Percentiles rank a stretch among this genome's conserved stretches.
Conservation (phyloP, 2,797 vertebrate species). For the Onychomys leucogaster region DNA sequence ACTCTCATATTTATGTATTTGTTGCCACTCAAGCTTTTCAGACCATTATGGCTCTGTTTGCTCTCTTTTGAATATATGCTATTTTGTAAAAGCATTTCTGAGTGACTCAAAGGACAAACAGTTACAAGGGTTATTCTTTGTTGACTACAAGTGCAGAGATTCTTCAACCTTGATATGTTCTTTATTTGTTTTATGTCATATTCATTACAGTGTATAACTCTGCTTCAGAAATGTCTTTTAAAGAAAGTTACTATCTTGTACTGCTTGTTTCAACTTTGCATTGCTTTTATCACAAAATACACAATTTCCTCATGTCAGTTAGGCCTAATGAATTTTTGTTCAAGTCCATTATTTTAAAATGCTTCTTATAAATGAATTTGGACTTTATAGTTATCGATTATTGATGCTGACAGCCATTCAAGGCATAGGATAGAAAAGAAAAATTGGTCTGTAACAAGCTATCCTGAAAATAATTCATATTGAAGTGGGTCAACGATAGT, state of each 20-base stretch:
- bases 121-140: neutral
- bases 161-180: neutral
- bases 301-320: conserved; percentile 44
- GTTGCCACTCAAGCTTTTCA: neutral
- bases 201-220: neutral
- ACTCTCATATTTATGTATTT: neutral
- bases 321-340: neutral
- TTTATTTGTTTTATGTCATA: conserved; percentile 1
- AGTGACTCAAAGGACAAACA: neutral
- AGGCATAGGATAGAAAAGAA: neutral
- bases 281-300: conserved; percentile 31
- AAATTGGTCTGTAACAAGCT: conserved; percentile 34
- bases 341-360: conserved; percentile 48
- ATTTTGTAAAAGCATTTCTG: neutral
- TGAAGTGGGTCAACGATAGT: conserved; percentile 14
- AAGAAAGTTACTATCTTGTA: neutral
- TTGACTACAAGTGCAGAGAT: conserved; percentile 6
- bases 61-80: neutral
- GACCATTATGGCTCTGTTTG: neutral
- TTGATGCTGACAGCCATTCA: conserved; percentile 44
- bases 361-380: conserved; percentile 19
- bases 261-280: neutral
- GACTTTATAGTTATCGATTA: neutral
- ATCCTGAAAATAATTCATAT: conserved; percentile 53
- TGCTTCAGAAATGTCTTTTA: conserved; percentile 54